Evolutionary conservation across 2,113 vertebrate species (phyloP).

Genomic region (Festucalex cinctus): DNA sequence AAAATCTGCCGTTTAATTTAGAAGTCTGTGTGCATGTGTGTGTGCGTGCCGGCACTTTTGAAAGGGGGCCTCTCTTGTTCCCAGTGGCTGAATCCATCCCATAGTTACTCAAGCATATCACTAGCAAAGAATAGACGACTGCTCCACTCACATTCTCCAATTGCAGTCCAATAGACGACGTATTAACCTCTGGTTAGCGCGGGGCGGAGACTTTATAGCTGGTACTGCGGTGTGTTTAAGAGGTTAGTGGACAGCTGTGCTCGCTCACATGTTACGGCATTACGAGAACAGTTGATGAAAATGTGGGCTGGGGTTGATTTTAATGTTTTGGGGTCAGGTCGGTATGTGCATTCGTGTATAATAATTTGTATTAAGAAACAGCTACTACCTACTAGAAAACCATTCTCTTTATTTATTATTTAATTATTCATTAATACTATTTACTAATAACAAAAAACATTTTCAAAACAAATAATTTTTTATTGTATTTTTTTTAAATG

Average conservation of each 20-base stretch:
- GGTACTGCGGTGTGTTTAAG: slow-evolving; percentile 48
- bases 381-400: too few relatives aligned
- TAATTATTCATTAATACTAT: too few relatives aligned
- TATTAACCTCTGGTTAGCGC: slow-evolving; percentile 75
- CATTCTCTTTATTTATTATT: too few relatives aligned
- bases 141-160: slow-evolving; percentile 73
- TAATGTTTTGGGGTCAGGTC: background rate
- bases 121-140: slow-evolving; percentile 73
- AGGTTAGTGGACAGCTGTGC: slow-evolving; percentile 56
- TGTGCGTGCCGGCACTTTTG: slow-evolving; percentile 43
- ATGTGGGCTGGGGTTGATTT: background rate
- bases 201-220: slow-evolving; percentile 53
- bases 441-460: too few relatives aligned
- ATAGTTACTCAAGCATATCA: slow-evolving; percentile 76
- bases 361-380: too few relatives aligned
- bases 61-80: slow-evolving; percentile 63
- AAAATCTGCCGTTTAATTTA: slow-evolving; percentile 86
- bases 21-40: slow-evolving; percentile 45
- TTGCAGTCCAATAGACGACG: slow-evolving; percentile 76
- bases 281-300: slow-evolving; percentile 8
- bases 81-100: slow-evolving; percentile 70
- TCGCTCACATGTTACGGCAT: slow-evolving; percentile 24
- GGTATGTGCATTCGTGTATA: background rate
- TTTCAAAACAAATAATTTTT: too few relatives aligned
- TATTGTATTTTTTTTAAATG: too few relatives aligned